phyloP scores from a whole-genome alignment of 2,888 invertebrate species.

The Lasioglossum morio region DNA sequence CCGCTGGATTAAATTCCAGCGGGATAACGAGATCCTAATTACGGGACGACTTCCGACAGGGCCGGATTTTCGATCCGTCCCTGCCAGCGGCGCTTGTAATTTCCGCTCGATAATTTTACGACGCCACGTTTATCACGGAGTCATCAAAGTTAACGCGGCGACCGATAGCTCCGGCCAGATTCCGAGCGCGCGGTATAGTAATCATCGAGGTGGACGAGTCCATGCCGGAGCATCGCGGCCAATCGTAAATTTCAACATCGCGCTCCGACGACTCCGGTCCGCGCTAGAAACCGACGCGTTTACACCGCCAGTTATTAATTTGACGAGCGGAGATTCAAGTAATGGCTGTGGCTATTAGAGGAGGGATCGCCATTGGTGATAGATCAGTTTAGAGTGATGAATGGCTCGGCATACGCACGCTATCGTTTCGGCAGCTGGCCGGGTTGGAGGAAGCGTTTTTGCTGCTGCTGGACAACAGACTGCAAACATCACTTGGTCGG shows the following conservation, averaged over 20 bases:
- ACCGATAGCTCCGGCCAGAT: constrained; percentile 51
- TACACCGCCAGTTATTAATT: constrained; percentile 40
- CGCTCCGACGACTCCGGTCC: background rate
- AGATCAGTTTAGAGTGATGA: constrained; percentile 20
- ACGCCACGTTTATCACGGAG: constrained; percentile 59
- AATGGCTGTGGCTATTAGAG: background rate
- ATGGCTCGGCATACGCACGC: background rate
- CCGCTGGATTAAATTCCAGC: constrained; percentile 55
- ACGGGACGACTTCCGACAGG: constrained; percentile 64
- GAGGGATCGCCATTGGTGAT: constrained; percentile 10
- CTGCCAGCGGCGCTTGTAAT: constrained; percentile 56
- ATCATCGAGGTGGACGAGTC: constrained; percentile 34
- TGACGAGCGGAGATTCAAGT: constrained; percentile 14
- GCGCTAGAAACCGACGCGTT: constrained; percentile 27
- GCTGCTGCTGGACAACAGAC: background rate
- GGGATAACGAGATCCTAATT: constrained; percentile 67
- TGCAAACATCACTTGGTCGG: background rate
- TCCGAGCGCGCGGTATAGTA: constrained; percentile 36
- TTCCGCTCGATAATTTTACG: constrained; percentile 67
- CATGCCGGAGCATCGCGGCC: background rate
- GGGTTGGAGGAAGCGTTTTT: background rate
- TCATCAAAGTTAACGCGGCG: constrained; percentile 60
- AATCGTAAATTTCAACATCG: constrained; percentile 39
- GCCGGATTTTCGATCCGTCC: constrained; percentile 36
- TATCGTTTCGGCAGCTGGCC: background rate